Percentiles rank a stretch among this genome's conserved stretches.
phyloP scores from a whole-genome alignment of 2,797 vertebrate genomes.

The Manis javanica region DNA sequence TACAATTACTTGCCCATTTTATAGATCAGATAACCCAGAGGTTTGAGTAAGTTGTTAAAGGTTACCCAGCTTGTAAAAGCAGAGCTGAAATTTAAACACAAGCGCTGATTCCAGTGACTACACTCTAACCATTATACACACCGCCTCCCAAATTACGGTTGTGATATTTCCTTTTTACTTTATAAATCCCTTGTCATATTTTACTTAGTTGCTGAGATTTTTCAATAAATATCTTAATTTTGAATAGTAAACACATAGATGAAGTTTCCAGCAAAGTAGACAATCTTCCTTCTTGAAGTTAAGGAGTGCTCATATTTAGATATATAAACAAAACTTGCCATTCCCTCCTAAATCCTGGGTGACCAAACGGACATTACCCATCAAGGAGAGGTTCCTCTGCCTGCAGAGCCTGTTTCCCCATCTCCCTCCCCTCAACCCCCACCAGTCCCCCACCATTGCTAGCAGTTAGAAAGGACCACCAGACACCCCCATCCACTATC shows the following conservation, averaged over 20 bases:
- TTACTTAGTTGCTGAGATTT: constrained; percentile 45
- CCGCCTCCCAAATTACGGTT: background rate
- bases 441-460: background rate
- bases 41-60: background rate
- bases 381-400: background rate
- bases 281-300: background rate
- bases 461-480: background rate
- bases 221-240: background rate
- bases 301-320: background rate
- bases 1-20: background rate
- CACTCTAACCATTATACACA: background rate
- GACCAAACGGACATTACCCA: background rate
- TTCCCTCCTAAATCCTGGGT: background rate
- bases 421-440: fast-evolving
- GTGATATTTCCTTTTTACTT: background rate
- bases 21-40: background rate
- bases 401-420: fast-evolving
- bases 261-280: constrained; percentile 7
- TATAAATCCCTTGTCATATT: background rate
- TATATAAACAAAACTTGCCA: background rate
- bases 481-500: background rate
- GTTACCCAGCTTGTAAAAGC: background rate
- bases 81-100: background rate
- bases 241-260: background rate
- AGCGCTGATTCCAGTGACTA: background rate